Evolutionary conservation across 1,140 invertebrate species (phyloP).

Genomic region (Diabrotica virgifera): DNA sequence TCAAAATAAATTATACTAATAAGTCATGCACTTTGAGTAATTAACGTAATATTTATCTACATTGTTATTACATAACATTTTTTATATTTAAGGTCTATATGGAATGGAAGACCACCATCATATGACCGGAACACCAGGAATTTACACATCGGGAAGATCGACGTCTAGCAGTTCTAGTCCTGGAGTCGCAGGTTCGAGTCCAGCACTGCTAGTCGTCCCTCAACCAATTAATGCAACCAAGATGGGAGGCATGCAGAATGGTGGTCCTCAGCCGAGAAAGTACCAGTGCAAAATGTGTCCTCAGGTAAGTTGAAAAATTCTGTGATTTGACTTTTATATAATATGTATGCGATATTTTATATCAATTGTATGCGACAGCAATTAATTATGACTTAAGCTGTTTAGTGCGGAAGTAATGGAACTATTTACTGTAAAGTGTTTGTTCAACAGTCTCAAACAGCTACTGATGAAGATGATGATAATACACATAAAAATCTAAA

Average conservation of each 20-base stretch:
- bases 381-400: too few relatives aligned
- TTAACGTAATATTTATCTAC: neutral
- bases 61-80: too few relatives aligned
- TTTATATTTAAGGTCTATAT: conserved; percentile 14
- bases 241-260: conserved; percentile 58
- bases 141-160: conserved; percentile 45
- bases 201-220: conserved; percentile 79
- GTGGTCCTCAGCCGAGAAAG: conserved; percentile 63
- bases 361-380: too few relatives aligned
- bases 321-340: too few relatives aligned
- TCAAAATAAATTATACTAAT: neutral
- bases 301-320: conserved; percentile 68
- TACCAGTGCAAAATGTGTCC: conserved; percentile 99
- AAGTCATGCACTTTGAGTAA: too few relatives aligned
- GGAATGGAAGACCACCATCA: conserved; percentile 48
- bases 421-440: too few relatives aligned
- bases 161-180: conserved; percentile 48
- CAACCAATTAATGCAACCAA: conserved; percentile 84
- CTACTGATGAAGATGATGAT: too few relatives aligned
- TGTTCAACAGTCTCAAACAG: too few relatives aligned
- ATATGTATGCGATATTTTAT: too few relatives aligned
- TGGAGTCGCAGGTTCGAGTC: conserved; percentile 54
- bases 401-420: too few relatives aligned
- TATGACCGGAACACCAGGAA: conserved; percentile 38
- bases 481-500: too few relatives aligned